Conservation (phyloP, 2,888 invertebrate genomes). For the Athalia cordata region DNA sequence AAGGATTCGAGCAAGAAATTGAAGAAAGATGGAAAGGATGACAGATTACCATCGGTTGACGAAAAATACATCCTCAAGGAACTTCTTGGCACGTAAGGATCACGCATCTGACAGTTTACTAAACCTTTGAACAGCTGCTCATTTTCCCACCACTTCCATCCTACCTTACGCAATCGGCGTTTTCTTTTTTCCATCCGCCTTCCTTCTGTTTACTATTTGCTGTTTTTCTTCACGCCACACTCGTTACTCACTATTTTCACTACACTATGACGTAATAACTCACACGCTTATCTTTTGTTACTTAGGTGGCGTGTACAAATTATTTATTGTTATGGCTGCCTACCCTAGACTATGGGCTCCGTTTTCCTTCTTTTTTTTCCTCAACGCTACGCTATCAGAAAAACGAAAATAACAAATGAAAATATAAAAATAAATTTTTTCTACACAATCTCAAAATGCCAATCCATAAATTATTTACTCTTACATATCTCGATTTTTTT, state of each 20-base stretch:
- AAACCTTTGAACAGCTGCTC: slow-evolving; percentile 26
- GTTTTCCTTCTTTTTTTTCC: too few relatives aligned
- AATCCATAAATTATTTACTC: too few relatives aligned
- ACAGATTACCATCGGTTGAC: slow-evolving; percentile 88
- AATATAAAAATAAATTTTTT: too few relatives aligned
- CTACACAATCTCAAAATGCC: too few relatives aligned
- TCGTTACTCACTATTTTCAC: background rate
- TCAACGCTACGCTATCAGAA: too few relatives aligned
- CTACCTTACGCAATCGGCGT: slow-evolving; percentile 1
- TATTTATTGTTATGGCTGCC: background rate
- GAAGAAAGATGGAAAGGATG: slow-evolving; percentile 88
- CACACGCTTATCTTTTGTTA: background rate
- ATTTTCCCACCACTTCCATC: slow-evolving; percentile 7
- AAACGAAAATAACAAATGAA: too few relatives aligned
- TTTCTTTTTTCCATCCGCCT: background rate
- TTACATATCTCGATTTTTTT: too few relatives aligned
- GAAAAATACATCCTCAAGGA: slow-evolving; percentile 94
- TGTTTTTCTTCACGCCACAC: background rate
- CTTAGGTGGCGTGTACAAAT: background rate
- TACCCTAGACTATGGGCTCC: too few relatives aligned
- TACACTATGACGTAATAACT: background rate
- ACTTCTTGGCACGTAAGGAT: slow-evolving; percentile 88
- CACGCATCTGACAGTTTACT: background rate
- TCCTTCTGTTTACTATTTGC: background rate
- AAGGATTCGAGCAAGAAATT: slow-evolving; percentile 90